phyloP scores from a whole-genome alignment of 2,888 invertebrate species.

The Proisotoma minuta region DNA sequence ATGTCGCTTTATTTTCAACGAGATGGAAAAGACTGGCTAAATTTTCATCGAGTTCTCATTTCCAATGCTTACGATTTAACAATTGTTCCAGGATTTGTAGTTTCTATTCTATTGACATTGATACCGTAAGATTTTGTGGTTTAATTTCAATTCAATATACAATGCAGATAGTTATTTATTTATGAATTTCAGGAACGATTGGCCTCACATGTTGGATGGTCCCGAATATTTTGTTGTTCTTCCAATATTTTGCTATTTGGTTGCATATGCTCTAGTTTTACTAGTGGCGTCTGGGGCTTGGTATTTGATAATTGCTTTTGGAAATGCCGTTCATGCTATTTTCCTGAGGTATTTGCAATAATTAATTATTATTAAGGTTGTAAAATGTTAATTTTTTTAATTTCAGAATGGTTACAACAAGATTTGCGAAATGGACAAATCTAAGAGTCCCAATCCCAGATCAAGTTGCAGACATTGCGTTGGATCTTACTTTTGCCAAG shows the following conservation, averaged over 20 bases:
- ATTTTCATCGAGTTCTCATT: conserved; percentile 58
- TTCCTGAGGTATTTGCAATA: conserved; percentile 62
- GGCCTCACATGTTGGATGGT: conserved; percentile 25
- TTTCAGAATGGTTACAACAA: background rate
- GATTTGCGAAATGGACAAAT: background rate
- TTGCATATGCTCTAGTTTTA: conserved; percentile 56
- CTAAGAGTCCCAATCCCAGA: conserved; percentile 32
- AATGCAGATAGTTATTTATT: background rate
- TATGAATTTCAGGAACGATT: conserved; percentile 28
- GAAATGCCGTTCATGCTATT: conserved; percentile 65
- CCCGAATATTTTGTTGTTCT: conserved; percentile 48
- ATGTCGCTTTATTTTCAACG: conserved; percentile 59
- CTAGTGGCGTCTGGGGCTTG: conserved; percentile 57
- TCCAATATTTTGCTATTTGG: conserved; percentile 61
- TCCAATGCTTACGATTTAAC: conserved; percentile 56
- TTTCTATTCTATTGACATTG: conserved; percentile 40
- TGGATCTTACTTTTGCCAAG: conserved; percentile 56
- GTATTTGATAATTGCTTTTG: conserved; percentile 61
- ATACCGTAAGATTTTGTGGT: conserved; percentile 36
- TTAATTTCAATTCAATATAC: background rate
- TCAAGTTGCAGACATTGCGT: conserved; percentile 40
- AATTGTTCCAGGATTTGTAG: conserved; percentile 55
- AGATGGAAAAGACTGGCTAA: conserved; percentile 49
- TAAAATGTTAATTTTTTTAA: background rate
- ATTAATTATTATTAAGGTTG: background rate